These are phyloP conservation scores for Merluccius polli DNA, from an alignment of 2,797 vertebrate genomes.

Conservation along the genomic window DNA sequence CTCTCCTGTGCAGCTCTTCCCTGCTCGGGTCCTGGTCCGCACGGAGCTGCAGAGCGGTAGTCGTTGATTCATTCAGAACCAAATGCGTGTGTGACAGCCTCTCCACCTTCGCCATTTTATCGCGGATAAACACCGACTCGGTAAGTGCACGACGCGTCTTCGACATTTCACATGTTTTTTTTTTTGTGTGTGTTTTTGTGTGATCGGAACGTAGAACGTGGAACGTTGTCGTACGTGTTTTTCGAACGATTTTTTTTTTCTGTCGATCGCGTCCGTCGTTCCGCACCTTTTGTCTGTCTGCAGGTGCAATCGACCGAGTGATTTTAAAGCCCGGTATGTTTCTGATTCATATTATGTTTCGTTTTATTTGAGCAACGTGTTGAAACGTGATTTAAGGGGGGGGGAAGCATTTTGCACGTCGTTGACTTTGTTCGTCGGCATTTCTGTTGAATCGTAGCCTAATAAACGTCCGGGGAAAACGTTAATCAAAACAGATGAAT, in stretches of 20 bases:
- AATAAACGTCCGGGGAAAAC: background rate
- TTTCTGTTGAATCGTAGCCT: background rate
- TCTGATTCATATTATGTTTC: background rate
- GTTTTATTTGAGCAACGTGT: slow-evolving; percentile 34
- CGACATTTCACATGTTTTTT: slow-evolving; percentile 8
- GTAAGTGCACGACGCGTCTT: slow-evolving; percentile 76
- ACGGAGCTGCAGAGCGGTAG: slow-evolving; percentile 94
- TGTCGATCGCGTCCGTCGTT: slow-evolving; percentile 34
- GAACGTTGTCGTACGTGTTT: slow-evolving; percentile 15
- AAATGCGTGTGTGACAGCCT: slow-evolving; percentile 97
- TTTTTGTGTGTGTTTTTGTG: background rate
- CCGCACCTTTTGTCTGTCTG: slow-evolving; percentile 53
- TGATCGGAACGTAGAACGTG: too few species aligned
- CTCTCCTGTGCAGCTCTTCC: slow-evolving; percentile 77
- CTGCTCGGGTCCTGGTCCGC: slow-evolving; percentile 94
- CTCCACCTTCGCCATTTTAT: slow-evolving; percentile 99
- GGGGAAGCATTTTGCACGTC: background rate
- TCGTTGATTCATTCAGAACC: slow-evolving; percentile 91
- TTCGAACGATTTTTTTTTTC: slow-evolving; percentile 35
- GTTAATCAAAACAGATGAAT: background rate
- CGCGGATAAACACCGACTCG: slow-evolving; percentile 90
- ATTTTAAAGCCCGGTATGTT: background rate
- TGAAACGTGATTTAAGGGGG: slow-evolving; percentile 18
- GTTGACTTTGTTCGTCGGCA: background rate
- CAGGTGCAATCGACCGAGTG: slow-evolving; percentile 37